A percentile compares a stretch with the other conserved stretches of the same genome.
Evolutionary conservation across 2,797 vertebrate genomes (phyloP).

Genomic region (Sebastes kiyomatsui): DNA sequence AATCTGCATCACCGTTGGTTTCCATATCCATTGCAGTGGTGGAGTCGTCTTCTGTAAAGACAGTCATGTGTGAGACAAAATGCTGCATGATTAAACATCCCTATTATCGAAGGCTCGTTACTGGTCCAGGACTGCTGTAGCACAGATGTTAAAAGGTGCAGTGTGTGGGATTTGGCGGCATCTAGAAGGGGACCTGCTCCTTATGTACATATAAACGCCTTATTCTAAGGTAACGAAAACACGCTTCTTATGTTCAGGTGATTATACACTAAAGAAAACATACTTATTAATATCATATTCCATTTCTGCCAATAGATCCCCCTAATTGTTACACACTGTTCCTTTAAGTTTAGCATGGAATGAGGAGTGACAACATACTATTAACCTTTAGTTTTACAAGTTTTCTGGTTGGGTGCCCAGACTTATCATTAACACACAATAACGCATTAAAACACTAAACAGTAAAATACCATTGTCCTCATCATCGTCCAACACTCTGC

Average conservation of each 20-base stretch:
- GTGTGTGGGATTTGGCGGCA: too few species aligned
- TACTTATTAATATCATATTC: too few species aligned
- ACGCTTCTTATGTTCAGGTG: too few species aligned
- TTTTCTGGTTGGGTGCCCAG: background rate
- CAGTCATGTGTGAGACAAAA: background rate
- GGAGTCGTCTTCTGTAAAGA: conserved; percentile 54
- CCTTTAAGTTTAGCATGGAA: background rate
- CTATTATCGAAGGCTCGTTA: background rate
- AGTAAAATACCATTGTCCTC: conserved; percentile 54
- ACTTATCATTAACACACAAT: background rate
- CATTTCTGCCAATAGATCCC: too few species aligned
- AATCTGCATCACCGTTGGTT: conserved; percentile 36
- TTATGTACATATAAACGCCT: too few species aligned
- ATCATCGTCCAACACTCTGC: conserved; percentile 69
- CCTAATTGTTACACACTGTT: too few species aligned
- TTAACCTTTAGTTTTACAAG: background rate
- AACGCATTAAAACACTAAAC: too few species aligned
- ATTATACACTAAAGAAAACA: too few species aligned
- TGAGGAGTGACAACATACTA: background rate
- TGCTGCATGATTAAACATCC: background rate
- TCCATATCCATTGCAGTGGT: conserved; percentile 30
- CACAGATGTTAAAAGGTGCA: background rate
- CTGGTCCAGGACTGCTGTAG: background rate
- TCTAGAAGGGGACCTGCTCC: too few species aligned
- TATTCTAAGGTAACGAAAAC: too few species aligned